Conservation (phyloP, 2,888 invertebrate genomes). For the Conus canariensis region DNA sequence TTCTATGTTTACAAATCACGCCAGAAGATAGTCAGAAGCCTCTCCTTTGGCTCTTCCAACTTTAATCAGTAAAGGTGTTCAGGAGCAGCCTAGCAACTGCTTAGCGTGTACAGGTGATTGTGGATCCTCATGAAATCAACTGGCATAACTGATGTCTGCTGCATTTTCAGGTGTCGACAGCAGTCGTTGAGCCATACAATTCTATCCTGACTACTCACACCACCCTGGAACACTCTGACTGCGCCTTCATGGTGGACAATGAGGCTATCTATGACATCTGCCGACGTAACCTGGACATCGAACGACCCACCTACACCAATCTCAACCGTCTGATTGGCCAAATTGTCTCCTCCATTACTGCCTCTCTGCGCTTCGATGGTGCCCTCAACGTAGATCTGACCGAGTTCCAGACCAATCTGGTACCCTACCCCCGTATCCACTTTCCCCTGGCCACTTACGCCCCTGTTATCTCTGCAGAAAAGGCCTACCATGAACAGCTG, state of each 20-base stretch:
- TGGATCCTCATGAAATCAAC: too few relatives aligned
- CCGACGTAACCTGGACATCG: slow-evolving; percentile 88
- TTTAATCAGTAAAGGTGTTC: too few relatives aligned
- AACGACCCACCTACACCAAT: slow-evolving; percentile 91
- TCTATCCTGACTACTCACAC: slow-evolving; percentile 41
- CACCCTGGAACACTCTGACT: slow-evolving; percentile 88
- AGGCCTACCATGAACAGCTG: slow-evolving; percentile 93
- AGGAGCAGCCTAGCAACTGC: too few relatives aligned
- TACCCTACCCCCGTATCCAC: slow-evolving; percentile 84
- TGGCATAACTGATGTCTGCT: too few relatives aligned
- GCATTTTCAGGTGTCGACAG: slow-evolving; percentile 24
- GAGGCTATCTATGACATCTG: slow-evolving; percentile 95
- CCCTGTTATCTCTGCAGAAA: slow-evolving; percentile 95
- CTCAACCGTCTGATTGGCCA: slow-evolving; percentile 96
- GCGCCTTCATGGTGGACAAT: slow-evolving; percentile 98
- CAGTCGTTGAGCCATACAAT: slow-evolving; percentile 42
- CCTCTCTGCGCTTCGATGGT: slow-evolving; percentile 80
- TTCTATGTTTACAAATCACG: too few relatives aligned
- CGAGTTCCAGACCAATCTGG: slow-evolving; percentile 80
- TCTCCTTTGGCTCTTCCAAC: too few relatives aligned
- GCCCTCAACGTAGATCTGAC: slow-evolving; percentile 81
- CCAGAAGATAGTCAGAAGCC: too few relatives aligned
- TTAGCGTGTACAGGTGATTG: too few relatives aligned
- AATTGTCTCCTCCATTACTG: slow-evolving; percentile 82
- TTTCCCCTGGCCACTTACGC: slow-evolving; percentile 91